These are phyloP conservation scores for Hafferia zeledoni DNA, from an alignment of 2,797 vertebrate genomes.

Conservation along the genomic window DNA sequence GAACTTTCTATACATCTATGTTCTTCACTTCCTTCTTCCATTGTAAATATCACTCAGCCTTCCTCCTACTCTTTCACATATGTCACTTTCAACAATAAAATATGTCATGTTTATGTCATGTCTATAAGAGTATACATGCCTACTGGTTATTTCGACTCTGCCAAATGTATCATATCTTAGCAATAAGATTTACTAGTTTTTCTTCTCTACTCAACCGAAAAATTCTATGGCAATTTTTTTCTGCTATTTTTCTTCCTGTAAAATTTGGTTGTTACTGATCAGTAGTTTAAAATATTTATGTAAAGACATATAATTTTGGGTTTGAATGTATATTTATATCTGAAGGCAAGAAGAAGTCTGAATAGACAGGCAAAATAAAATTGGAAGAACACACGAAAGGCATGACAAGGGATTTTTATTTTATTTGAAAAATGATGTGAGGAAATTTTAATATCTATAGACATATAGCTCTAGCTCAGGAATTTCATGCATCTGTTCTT, in stretches of 20 bases:
- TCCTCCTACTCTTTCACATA: not conserved
- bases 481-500: not conserved
- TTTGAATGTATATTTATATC: not conserved
- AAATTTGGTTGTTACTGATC: not conserved
- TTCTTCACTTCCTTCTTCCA: not conserved
- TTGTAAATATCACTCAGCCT: not conserved
- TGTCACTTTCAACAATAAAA: not conserved
- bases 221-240: not conserved
- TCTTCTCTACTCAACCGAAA: not conserved
- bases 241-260: not conserved
- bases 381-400: not conserved
- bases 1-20: not conserved
- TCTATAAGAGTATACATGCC: not conserved
- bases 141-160: not conserved
- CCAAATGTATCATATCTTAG: not conserved
- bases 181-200: not conserved
- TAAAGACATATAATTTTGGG: not conserved
- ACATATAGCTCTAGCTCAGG: not conserved
- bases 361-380: not conserved
- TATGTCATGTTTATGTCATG: not conserved
- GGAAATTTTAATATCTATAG: not conserved
- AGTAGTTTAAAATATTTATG: not conserved
- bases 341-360: not conserved
- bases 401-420: not conserved
- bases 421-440: not conserved